A percentile compares a stretch with the other conserved stretches of the same genome.
Conservation (phyloP, 2,888 invertebrate species). For the Sphecodes monilicornis region DNA sequence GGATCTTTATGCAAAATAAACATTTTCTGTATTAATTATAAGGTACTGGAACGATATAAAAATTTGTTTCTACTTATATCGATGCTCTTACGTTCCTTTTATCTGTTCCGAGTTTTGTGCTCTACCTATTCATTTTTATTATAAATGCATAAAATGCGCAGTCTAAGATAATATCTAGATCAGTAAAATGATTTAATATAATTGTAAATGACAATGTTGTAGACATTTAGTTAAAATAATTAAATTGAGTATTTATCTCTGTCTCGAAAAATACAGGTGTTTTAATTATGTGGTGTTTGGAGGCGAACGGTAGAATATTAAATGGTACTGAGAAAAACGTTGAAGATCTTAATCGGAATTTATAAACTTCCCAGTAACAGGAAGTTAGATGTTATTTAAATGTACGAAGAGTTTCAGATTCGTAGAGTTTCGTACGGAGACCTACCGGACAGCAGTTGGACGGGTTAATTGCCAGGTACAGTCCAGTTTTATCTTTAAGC, state of each 20-base stretch:
- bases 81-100: no score
- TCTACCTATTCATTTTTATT: no score
- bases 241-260: not conserved
- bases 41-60: no score
- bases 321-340: slow-evolving; percentile 6
- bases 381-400: slow-evolving; percentile 29
- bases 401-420: not conserved
- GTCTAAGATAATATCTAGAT: not conserved
- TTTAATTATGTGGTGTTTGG: not conserved
- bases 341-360: slow-evolving; percentile 20
- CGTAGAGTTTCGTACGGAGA: slow-evolving; percentile 9
- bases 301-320: slow-evolving; percentile 1
- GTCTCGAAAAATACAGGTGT: not conserved
- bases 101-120: no score
- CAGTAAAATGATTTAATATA: not conserved
- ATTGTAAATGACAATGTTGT: not conserved
- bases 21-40: no score
- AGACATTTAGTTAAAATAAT: not conserved
- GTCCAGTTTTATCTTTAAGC: slow-evolving; percentile 42
- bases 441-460: slow-evolving; percentile 39
- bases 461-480: slow-evolving; percentile 61
- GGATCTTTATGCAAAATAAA: no score
- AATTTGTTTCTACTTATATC: no score
- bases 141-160: no score
- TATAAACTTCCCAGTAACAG: slow-evolving; percentile 5